Percentiles rank a stretch among this genome's conserved stretches.
Conservation (phyloP, 2,113 vertebrate genomes). For the Uropsilus gracilis region DNA sequence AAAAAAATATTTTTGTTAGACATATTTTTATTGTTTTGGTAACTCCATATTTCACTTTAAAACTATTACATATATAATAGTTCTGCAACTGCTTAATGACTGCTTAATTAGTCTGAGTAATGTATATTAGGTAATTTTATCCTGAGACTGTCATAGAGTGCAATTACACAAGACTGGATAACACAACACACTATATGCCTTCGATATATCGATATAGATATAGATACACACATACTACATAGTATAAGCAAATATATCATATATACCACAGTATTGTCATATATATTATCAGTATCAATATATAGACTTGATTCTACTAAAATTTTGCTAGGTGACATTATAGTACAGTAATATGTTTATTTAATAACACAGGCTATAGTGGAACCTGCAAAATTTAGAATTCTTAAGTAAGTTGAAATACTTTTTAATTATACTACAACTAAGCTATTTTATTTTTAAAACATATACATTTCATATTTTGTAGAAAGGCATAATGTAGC, state of each 20-base stretch:
- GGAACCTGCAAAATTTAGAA: not conserved
- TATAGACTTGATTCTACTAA: not conserved
- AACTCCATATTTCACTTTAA: not conserved
- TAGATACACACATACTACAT: no score
- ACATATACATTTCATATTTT: not conserved
- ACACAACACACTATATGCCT: no score
- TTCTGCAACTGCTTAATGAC: no score
- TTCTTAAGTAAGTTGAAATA: not conserved
- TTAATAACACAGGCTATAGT: not conserved
- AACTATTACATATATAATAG: not conserved
- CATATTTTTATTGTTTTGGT: not conserved
- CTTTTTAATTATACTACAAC: not conserved
- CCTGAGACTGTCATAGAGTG: no score
- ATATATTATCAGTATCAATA: not conserved
- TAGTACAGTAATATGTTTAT: not conserved
- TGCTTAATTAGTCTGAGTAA: no score
- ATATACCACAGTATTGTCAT: no score
- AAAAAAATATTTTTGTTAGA: not conserved
- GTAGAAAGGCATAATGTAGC: not conserved
- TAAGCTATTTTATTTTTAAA: not conserved
- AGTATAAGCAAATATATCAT: no score
- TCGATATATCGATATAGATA: no score
- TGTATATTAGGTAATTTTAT: no score
- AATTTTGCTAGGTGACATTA: not conserved
- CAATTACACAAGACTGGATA: no score